Conservation (phyloP, 2,797 vertebrate species). For the Pogonophryne albipinna region DNA sequence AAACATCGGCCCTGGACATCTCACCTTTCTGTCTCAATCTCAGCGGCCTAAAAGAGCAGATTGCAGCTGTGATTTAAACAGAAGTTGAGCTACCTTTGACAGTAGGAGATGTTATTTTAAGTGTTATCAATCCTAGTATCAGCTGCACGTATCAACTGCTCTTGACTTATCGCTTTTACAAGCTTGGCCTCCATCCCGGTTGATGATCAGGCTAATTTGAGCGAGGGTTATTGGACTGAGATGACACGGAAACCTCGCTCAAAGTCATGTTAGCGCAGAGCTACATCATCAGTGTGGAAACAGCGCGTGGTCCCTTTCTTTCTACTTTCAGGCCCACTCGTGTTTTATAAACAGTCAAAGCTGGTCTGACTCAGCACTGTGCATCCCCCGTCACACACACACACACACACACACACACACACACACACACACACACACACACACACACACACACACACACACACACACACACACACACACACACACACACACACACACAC, state of each 20-base stretch:
- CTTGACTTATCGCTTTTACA: constrained; percentile 24
- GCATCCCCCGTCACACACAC: constrained; percentile 20
- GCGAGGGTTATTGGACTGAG: constrained; percentile 19
- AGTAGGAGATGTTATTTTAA: constrained; percentile 1
- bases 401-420: constrained; percentile 9
- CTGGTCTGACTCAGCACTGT: constrained; percentile 45
- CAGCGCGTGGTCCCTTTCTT: constrained; percentile 17
- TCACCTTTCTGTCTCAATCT: constrained; percentile 68
- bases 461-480: neutral
- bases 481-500: neutral
- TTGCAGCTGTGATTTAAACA: constrained; percentile 51
- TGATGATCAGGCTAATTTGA: constrained; percentile 14
- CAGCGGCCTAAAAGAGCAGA: constrained; percentile 71
- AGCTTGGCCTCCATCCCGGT: constrained; percentile 23
- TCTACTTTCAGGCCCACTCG: constrained; percentile 35
- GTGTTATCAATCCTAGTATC: constrained; percentile 26
- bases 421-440: neutral
- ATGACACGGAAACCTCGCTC: neutral
- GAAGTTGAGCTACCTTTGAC: constrained; percentile 18
- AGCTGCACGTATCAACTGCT: neutral
- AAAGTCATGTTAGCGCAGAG: neutral
- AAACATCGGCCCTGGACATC: constrained; percentile 5
- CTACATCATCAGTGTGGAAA: neutral
- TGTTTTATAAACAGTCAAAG: constrained; percentile 39
- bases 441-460: neutral